Conservation (phyloP, 1,140 invertebrate species). For the Mizuhopecten yessoensis region DNA sequence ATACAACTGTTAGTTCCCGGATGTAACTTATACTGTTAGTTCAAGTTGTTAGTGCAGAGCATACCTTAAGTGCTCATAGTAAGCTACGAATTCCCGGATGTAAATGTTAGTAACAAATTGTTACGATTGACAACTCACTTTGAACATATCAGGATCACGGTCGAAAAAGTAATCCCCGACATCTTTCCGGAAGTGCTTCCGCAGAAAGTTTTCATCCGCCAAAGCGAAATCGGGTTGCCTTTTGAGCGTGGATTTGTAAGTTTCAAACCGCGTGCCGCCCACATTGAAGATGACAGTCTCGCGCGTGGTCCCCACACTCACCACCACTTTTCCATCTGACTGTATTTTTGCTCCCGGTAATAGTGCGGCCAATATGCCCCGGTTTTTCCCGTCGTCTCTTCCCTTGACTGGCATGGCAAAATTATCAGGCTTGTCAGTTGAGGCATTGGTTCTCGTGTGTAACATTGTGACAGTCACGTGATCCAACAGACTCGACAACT, state of each 20-base stretch:
- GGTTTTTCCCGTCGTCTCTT: not conserved
- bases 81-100: too few relatives aligned
- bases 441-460: not conserved
- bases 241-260: constrained; percentile 69
- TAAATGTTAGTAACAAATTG: too few relatives aligned
- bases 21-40: too few relatives aligned
- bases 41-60: too few relatives aligned
- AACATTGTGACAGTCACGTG: constrained; percentile 21
- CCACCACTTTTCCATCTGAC: constrained; percentile 52
- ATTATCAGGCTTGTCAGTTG: not conserved
- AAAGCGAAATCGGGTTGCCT: constrained; percentile 67
- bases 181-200: constrained; percentile 85
- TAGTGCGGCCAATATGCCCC: constrained; percentile 45
- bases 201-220: constrained; percentile 68
- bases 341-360: constrained; percentile 63
- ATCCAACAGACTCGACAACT: not conserved
- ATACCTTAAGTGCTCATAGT: too few relatives aligned
- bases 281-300: constrained; percentile 71
- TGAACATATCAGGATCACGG: constrained; percentile 73
- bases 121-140: constrained; percentile 42
- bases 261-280: constrained; percentile 74
- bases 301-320: constrained; percentile 51
- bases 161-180: constrained; percentile 86
- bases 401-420: not conserved
- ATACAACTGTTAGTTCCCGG: too few relatives aligned